Evolutionary conservation across 2,113 vertebrate species (phyloP).

Genomic region (Amblyornis subalaris): DNA sequence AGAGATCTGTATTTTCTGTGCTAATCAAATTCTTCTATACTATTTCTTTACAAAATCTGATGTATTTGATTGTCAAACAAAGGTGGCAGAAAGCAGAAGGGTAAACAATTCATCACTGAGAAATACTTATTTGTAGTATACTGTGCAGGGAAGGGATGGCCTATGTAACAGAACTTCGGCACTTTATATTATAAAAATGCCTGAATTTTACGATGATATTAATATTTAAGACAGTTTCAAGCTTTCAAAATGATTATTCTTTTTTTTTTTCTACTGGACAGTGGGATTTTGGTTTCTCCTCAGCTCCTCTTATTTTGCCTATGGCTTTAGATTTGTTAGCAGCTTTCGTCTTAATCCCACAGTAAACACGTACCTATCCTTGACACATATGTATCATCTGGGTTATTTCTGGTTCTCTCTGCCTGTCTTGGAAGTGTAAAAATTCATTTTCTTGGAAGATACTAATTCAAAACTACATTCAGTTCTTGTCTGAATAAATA

Average conservation of each 20-base stretch:
- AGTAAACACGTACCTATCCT: background rate
- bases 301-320: background rate
- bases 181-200: background rate
- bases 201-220: background rate
- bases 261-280: background rate
- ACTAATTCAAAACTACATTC: background rate
- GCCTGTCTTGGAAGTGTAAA: background rate
- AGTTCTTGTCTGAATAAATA: slow-evolving; percentile 13
- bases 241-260: background rate
- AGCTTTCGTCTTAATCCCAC: background rate
- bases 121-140: background rate
- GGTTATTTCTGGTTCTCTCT: background rate
- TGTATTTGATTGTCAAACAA: background rate
- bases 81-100: background rate
- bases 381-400: background rate
- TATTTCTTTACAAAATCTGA: background rate
- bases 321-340: background rate
- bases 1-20: background rate
- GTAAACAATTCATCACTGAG: background rate
- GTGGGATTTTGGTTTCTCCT: background rate
- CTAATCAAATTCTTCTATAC: background rate
- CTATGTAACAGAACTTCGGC: background rate
- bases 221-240: background rate
- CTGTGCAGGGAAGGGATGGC: background rate
- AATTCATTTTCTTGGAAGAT: background rate